Percentiles rank a stretch among this genome's conserved stretches.
Conservation (phyloP, 1,140 invertebrate genomes). For the Calephelis virginiensis region DNA sequence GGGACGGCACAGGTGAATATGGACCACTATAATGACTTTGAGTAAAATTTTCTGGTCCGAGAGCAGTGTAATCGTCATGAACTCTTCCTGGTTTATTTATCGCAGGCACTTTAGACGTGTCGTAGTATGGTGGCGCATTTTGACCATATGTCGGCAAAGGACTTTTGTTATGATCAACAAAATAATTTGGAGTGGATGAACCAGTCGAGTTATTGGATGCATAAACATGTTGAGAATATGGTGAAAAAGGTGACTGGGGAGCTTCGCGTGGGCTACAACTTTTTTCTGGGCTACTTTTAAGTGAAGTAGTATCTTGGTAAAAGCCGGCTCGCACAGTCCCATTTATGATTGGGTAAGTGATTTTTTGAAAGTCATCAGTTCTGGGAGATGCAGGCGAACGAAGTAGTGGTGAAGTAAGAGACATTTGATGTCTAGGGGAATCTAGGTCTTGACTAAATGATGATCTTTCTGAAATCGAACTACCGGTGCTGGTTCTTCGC, state of each 20-base stretch:
- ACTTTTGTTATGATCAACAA: constrained; percentile 69
- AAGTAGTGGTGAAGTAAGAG: constrained; percentile 82
- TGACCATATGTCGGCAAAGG: constrained; percentile 67
- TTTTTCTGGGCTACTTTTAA: constrained; percentile 86
- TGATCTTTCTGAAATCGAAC: constrained; percentile 85
- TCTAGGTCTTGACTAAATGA: constrained; percentile 87
- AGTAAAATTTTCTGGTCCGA: constrained; percentile 68
- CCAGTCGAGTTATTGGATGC: constrained; percentile 75
- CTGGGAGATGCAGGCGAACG: constrained; percentile 81
- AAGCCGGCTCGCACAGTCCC: constrained; percentile 87
- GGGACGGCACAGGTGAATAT: constrained; percentile 57
- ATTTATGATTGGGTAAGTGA: constrained; percentile 83
- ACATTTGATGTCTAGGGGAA: constrained; percentile 83
- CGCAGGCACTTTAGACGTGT: constrained; percentile 73
- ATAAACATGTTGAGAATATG: constrained; percentile 82
- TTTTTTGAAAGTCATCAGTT: constrained; percentile 80
- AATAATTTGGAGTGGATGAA: constrained; percentile 60
- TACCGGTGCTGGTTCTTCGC: constrained; percentile 84
- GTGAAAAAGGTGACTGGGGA: constrained; percentile 80
- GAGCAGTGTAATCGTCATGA: constrained; percentile 56
- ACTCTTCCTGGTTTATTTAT: constrained; percentile 50
- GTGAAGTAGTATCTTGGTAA: constrained; percentile 87
- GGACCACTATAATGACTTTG: constrained; percentile 67
- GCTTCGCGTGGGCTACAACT: constrained; percentile 83
- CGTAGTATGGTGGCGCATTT: constrained; percentile 75